phyloP scores from a whole-genome alignment of 1,140 invertebrate genomes.

The Drosophila equinoxialis region DNA sequence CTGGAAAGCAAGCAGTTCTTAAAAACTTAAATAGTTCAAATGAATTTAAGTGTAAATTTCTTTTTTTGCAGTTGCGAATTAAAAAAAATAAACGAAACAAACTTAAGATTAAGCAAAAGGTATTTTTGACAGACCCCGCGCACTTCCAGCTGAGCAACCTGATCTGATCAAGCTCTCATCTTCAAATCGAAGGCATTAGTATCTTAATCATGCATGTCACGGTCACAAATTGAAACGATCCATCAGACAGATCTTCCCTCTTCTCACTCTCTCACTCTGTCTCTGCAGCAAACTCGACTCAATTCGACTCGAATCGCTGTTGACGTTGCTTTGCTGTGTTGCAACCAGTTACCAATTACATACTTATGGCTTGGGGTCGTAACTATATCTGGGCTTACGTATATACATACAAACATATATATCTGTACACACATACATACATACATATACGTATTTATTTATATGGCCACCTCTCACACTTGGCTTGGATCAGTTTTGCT shows the following conservation, averaged over 20 bases:
- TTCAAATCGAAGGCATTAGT: conserved; percentile 75
- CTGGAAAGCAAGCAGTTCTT: conserved; percentile 59
- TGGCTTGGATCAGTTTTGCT: conserved; percentile 58
- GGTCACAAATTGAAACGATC: conserved; percentile 75
- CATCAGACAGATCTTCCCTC: conserved; percentile 62
- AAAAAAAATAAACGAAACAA: conserved; percentile 4
- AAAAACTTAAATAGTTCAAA: conserved; percentile 45
- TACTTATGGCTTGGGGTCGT: conserved; percentile 44
- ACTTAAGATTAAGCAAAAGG: conserved; percentile 25
- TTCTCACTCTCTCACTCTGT: conserved; percentile 6
- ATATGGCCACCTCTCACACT: conserved; percentile 45
- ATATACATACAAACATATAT: conserved; percentile 40
- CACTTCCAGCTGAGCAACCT: conserved; percentile 53
- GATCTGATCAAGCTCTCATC: conserved; percentile 38
- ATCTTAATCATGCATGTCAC: conserved; percentile 77
- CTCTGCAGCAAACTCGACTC: conserved; percentile 15
- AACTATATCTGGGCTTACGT: conserved; percentile 76
- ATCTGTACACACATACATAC: too few relatives aligned
- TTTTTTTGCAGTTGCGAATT: conserved; percentile 19
- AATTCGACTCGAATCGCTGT: conserved; percentile 4
- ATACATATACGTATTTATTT: conserved; percentile 19
- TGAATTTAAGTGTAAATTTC: conserved; percentile 58
- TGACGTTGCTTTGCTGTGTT: conserved; percentile 31
- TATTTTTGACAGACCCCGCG: conserved; percentile 25
- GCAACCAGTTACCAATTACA: conserved; percentile 60